Evolutionary conservation across 1,140 invertebrate species (phyloP).

Genomic region (Metaphire vulgaris): DNA sequence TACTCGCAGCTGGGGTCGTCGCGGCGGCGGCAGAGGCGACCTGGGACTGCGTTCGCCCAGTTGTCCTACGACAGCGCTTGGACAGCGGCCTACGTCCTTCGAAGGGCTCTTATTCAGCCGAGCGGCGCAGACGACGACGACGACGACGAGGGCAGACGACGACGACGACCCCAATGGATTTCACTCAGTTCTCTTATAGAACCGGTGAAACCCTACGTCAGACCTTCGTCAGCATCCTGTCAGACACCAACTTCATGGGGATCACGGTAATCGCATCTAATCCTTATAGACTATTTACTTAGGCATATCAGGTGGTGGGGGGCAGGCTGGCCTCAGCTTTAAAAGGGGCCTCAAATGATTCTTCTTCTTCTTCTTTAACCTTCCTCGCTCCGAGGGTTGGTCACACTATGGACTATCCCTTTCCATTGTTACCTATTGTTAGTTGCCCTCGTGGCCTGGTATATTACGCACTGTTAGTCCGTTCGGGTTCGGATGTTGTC

Average conservation of each 20-base stretch:
- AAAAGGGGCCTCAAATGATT: too few species aligned
- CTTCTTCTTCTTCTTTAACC: too few species aligned
- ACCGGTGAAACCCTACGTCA: constrained; percentile 60
- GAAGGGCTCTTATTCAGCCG: constrained; percentile 52
- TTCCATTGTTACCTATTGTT: too few species aligned
- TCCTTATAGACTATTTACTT: too few species aligned
- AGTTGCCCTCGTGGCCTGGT: too few species aligned
- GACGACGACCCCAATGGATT: constrained; percentile 49
- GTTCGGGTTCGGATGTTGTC: too few species aligned
- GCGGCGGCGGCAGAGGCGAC: too few species aligned
- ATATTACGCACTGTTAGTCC: too few species aligned
- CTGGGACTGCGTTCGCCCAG: constrained; percentile 60
- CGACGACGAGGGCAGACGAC: constrained; percentile 37
- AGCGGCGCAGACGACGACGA: constrained; percentile 27
- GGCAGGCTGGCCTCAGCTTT: too few species aligned
- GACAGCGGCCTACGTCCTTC: constrained; percentile 70
- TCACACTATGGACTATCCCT: too few species aligned
- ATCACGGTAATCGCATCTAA: constrained; percentile 77
- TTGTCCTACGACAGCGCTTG: constrained; percentile 82
- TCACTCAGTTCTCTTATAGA: constrained; percentile 65
- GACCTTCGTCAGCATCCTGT: constrained; percentile 63
- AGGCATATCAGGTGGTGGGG: not conserved
- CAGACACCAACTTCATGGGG: constrained; percentile 68
- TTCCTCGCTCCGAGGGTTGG: too few species aligned
- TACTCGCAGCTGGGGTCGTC: constrained; percentile 56